These are phyloP conservation scores for Danaus plexippus DNA, from an alignment of 1,140 invertebrate species.

Conservation along the genomic window DNA sequence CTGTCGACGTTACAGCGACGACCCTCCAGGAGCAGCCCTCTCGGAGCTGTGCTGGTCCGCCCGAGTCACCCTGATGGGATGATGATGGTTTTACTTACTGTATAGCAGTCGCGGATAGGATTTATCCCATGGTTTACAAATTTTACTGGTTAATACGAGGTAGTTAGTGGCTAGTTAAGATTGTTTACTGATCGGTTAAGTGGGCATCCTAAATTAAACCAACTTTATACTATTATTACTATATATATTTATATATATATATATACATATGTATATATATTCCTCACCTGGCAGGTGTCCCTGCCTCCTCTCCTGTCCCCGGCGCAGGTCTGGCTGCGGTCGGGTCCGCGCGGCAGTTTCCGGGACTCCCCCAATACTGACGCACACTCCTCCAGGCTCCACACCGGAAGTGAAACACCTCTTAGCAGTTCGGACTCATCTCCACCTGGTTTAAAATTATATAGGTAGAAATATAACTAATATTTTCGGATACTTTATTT, in stretches of 20 bases:
- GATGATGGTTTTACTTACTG: not conserved
- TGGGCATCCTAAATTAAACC: too few relatives aligned
- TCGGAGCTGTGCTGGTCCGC: slow-evolving; percentile 74
- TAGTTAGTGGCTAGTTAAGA: too few relatives aligned
- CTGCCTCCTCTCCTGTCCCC: slow-evolving; percentile 71
- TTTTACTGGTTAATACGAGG: too few relatives aligned
- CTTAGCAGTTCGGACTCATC: slow-evolving; percentile 45
- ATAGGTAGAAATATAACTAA: too few relatives aligned
- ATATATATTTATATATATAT: too few relatives aligned
- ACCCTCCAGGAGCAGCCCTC: slow-evolving; percentile 70
- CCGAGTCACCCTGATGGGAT: slow-evolving; percentile 76
- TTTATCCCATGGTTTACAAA: too few relatives aligned
- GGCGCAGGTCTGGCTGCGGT: slow-evolving; percentile 58
- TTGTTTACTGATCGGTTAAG: too few relatives aligned
- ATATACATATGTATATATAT: too few relatives aligned
- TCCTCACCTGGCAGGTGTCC: slow-evolving; percentile 80
- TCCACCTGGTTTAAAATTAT: too few relatives aligned
- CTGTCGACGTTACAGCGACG: slow-evolving; percentile 75
- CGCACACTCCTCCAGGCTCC: slow-evolving; percentile 41
- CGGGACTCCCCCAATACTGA: slow-evolving; percentile 38
- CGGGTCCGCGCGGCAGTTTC: slow-evolving; percentile 45
- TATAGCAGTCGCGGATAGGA: too few relatives aligned
- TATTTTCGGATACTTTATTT: too few relatives aligned
- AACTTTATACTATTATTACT: too few relatives aligned
- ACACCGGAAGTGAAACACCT: slow-evolving; percentile 46